phyloP scores from a whole-genome alignment of 2,113 vertebrate species.

The Xenus cinereus region DNA sequence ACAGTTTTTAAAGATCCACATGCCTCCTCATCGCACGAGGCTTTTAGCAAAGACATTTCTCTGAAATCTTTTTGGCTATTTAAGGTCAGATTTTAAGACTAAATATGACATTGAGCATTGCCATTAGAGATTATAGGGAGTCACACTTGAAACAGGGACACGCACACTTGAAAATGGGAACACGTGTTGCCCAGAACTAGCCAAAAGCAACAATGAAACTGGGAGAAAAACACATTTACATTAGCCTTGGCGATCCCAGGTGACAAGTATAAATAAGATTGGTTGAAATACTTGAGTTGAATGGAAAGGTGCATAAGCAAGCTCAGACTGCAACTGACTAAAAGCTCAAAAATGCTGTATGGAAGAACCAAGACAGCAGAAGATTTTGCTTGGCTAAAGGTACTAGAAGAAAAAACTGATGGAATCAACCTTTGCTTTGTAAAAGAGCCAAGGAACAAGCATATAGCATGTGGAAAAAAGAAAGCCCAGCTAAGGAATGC shows the following conservation, averaged over 20 bases:
- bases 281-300: not conserved
- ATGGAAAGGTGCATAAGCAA: not conserved
- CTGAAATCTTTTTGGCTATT: not conserved
- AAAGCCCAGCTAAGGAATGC: not conserved
- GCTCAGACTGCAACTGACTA: not conserved
- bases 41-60: not conserved
- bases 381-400: not conserved
- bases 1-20: not conserved
- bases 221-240: not conserved
- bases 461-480: not conserved
- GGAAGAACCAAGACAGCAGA: not conserved
- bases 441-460: not conserved
- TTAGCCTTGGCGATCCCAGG: not conserved
- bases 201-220: not conserved
- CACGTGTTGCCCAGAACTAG: not conserved
- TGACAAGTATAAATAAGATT: not conserved
- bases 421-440: not conserved
- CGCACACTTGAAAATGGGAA: no score
- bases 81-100: not conserved
- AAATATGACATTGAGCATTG: rapidly evolving
- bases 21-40: not conserved
- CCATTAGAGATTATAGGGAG: not conserved
- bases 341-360: not conserved
- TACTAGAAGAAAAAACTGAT: not conserved
- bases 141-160: not conserved